Evolutionary conservation across 2,888 invertebrate genomes (phyloP), one percentile per base, ranked within the genome.

Genomic region (Halictus quadricinctus): DNA sequence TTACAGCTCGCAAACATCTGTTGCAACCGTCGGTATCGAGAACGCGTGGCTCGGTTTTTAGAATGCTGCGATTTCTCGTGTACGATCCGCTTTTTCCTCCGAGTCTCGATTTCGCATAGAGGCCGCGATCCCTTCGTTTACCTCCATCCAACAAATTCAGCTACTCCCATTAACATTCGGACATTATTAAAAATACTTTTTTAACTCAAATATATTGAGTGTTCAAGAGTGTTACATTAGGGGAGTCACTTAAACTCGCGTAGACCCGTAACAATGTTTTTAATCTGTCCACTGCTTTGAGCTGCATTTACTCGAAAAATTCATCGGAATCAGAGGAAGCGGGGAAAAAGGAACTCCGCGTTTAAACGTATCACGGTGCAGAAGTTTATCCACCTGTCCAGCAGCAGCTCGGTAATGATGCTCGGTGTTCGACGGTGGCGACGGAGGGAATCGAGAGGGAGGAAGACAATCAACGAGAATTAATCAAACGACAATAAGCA

Each of bases 401-500:
- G 43, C 41, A 21, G 69, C 21, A 21, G 21, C 21, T 4, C 69
- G 8, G 43, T 58, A 64, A 64, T 76, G 43, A 64, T 29, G n/a
- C 64, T 76, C 6, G 25, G 21, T 46, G 25, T 25, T 54, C 10
- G 48, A n/a, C 13, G 18, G 13, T 10, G 21, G 41, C 10, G 13
- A 1, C 6, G 2, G 50, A 13, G 15, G 2, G 18, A n/a, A 25
- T 80, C 48, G n/a, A 18, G 41, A 21, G 66, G 43, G 43, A 41
- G 60, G n/a, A 58, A 73, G 72, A 82, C 70, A 76, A 73, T 82
- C 76, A 73, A 76, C 60, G 25, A 7, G 84, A 84, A 84, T 83
- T 82, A 83, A 77, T 43, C 83, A 69, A 58, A 82, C 76, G 76
- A 83, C 83, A 73, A 83, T 83, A 83, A 82, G 83, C 83, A 77